phyloP scores from a whole-genome alignment of 2,797 vertebrate species.

The Ctenochaetus hawaiiensis region DNA sequence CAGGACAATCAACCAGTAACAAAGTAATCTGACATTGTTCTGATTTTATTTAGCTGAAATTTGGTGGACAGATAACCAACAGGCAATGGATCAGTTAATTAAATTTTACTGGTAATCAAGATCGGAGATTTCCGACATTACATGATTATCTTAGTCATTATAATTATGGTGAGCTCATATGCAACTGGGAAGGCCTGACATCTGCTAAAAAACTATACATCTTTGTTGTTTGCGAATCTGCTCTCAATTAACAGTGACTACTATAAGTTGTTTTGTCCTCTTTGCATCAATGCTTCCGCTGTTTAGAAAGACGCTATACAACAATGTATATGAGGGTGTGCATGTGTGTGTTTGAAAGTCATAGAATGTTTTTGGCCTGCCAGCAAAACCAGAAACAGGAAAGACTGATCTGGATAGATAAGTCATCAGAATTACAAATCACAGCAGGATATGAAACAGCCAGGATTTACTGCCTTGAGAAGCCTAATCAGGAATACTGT shows the following conservation, averaged over 20 bases:
- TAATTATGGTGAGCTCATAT: conserved; percentile 43
- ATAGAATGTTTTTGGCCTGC: conserved; percentile 26
- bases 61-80: conserved; percentile 32
- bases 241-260: neutral
- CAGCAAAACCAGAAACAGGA: conserved; percentile 69
- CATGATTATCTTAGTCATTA: conserved; percentile 56
- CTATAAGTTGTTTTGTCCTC: neutral
- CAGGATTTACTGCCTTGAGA: conserved; percentile 42
- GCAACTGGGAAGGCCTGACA: conserved; percentile 11
- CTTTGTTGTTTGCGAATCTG: neutral
- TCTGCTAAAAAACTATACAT: neutral
- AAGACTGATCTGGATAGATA: conserved; percentile 68
- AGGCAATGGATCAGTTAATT: conserved; percentile 61
- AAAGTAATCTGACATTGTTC: neutral
- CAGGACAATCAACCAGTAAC: neutral
- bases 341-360: neutral
- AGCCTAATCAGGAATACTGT: conserved; percentile 10
- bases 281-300: neutral
- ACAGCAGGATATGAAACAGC: conserved; percentile 58
- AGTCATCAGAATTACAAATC: conserved; percentile 72
- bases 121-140: conserved; percentile 67
- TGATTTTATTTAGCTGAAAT: conserved; percentile 51
- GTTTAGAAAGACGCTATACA: neutral
- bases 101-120: conserved; percentile 52
- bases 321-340: neutral